Conservation (phyloP, 37 sponge, comb jelly and placozoan species). For the Mnemiopsis leidyi region DNA sequence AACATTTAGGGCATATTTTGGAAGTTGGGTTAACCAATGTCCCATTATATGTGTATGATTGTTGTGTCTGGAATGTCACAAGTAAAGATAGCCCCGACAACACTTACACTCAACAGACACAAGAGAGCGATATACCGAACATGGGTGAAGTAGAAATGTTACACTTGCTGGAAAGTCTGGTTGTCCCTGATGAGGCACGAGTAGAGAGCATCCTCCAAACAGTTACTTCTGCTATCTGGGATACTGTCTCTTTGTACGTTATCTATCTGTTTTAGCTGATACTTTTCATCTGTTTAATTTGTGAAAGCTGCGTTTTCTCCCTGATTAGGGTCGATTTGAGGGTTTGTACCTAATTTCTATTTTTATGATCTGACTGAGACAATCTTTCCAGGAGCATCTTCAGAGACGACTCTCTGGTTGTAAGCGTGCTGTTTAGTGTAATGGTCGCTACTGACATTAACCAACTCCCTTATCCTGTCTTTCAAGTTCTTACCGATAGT, state of each 20-base stretch:
- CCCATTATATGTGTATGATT: no score
- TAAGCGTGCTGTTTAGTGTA: conserved; percentile 43
- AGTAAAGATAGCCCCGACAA: not conserved
- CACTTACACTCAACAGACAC: not conserved
- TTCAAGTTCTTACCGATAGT: conserved; percentile 37
- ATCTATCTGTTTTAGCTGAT: not conserved
- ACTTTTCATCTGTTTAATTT: not conserved
- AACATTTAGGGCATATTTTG: no score
- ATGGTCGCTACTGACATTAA: conserved; percentile 32
- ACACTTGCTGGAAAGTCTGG: not conserved
- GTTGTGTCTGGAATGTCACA: no score
- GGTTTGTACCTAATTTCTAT: no score
- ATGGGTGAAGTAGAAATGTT: not conserved
- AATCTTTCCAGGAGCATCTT: conserved; percentile 6
- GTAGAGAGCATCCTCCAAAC: not conserved
- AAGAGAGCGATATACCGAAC: not conserved
- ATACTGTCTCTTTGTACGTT: conserved; percentile 26
- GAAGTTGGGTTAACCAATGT: no score
- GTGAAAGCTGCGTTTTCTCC: no score
- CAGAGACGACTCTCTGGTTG: not conserved
- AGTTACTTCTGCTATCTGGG: conserved; percentile 37
- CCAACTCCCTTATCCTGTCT: not conserved
- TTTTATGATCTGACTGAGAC: no score
- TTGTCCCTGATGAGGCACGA: not conserved
- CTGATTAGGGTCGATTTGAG: no score